Conservation (phyloP, 2,797 vertebrate genomes). For the Sebastolobus altivelis region DNA sequence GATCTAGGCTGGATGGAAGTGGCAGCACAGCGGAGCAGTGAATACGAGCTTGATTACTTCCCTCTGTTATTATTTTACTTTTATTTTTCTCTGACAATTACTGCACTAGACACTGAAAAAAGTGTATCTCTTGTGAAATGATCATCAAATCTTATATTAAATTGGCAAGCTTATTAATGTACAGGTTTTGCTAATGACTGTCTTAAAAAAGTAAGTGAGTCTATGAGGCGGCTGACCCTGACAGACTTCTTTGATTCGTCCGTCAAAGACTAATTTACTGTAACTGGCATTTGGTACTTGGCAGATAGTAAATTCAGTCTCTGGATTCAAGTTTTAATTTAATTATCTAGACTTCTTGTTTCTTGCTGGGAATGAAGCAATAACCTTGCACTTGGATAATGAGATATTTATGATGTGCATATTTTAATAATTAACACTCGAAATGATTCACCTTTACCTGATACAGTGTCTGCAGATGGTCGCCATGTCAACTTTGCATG, state of each 20-base stretch:
- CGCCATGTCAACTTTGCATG: background rate
- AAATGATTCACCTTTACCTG: background rate
- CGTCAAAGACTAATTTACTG: background rate
- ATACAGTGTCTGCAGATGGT: background rate
- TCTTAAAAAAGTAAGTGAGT: background rate
- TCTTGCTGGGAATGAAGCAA: background rate
- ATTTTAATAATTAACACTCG: background rate
- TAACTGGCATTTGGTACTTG: background rate
- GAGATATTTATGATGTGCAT: background rate
- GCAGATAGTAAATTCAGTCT: background rate
- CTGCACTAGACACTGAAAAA: background rate
- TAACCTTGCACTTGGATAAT: too few species aligned
- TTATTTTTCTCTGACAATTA: background rate
- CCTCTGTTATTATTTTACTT: slow-evolving; percentile 1
- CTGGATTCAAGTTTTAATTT: background rate
- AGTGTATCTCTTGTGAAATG: background rate
- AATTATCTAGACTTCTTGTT: background rate
- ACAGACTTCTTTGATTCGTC: background rate
- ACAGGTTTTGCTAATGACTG: background rate
- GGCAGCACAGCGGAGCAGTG: background rate
- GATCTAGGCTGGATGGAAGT: background rate
- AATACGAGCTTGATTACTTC: slow-evolving; percentile 28
- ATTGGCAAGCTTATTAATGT: background rate
- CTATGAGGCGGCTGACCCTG: background rate
- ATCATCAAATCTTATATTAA: background rate